Evolutionary conservation across 2,888 invertebrate species (phyloP), one percentile per base, ranked within the genome.

Genomic region (Caradrina kadenii): DNA sequence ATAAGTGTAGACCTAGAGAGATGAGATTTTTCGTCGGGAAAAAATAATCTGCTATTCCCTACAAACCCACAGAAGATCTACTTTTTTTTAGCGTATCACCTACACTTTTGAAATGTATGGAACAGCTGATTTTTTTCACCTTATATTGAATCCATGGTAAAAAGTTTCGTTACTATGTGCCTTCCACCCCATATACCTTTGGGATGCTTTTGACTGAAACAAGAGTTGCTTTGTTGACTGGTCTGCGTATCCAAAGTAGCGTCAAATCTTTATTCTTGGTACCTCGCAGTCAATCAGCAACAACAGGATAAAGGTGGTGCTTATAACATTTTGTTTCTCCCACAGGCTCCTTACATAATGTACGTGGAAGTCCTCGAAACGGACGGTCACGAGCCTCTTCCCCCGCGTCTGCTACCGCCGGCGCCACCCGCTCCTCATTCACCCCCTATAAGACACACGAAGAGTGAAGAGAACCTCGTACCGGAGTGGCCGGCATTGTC

Each of bases 281-380:
- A 8, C 5, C 17, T 19, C 2, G 19, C 59, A 45, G 19, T 4
- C 2, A 19, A 2, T 17, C 1, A 21, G 3, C 13, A 26, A 2
- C 19, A n/a, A 13, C 13, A 48, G 19, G 13, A 39, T 39, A 26
- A 26, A 8, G 7, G 17, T 5, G 17, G 17, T 26, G 22, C 13
- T 49, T n/a, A 50, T 15, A 52, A 31, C 39, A 39, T 26, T 22
- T 15, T 6, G 21, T 22, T 48, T 39, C 1, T 19, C 13, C 76
- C 56, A 54, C 91, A 95, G 95, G 99, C 99, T 60, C 99, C 99
- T 0, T 99, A 99, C 94, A 98, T 99, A 89, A 98, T 99, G 91
- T 99, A 99, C 94, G 98, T 99, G 69, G 99, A 99, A 96, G 99
- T 99, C 10, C 96, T 99, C 54, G 99, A 99, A 93, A 96, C 95